Base-by-base conservation (phyloP, 2,888 invertebrate genomes). In the Pristionchus fissidentatus region DNA sequence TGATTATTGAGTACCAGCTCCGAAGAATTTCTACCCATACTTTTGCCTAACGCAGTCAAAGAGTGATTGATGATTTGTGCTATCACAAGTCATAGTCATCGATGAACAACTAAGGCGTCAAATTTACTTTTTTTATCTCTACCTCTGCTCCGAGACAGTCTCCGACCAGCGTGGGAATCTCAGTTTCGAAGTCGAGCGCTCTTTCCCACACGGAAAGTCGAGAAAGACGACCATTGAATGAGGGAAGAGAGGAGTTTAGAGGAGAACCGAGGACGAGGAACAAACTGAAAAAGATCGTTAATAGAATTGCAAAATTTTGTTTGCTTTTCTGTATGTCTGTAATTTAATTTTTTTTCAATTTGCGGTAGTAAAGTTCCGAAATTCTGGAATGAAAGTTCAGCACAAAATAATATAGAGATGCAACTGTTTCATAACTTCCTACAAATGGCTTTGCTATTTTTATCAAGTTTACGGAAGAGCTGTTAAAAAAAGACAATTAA, bases 201-300 rank as follows among this genome's bases (percentile, higher is more conserved):
- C 96, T 94, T 89, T 95, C 95, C 97, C 97, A 98, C 84, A 97
- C 95, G 94, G 97, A 97, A 49, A 97, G 96, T 93, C 97, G 96
- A 13, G 97, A 97, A 60, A 98, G 94, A 90, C 96, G 96, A 43
- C 98, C 98, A 32, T 87, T 88, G 84, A 92, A 92, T 55, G 66
- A 79, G 0, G 57, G 26, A 1, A 55, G 7, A 7, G 41, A 22
- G 5, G n/a, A 22, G 55, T 57, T 55, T 10, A 84, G 3, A 35
- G 38, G 29, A 80, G 84, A 77, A 13, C 83, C 73, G 46, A 83
- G 93, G 88, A 95, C 93, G 84, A 79, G 60, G 85, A 60, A 35
- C 15, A 81, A 32, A 46, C 86, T 55, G 46, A 46, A 87, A 57
- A 13, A 35, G 26, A 26, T n/a, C n/a, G n/a, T n/a, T n/a, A n/a